Conservation (phyloP, 2,888 invertebrate species). For the Koerneria pararmatus region DNA sequence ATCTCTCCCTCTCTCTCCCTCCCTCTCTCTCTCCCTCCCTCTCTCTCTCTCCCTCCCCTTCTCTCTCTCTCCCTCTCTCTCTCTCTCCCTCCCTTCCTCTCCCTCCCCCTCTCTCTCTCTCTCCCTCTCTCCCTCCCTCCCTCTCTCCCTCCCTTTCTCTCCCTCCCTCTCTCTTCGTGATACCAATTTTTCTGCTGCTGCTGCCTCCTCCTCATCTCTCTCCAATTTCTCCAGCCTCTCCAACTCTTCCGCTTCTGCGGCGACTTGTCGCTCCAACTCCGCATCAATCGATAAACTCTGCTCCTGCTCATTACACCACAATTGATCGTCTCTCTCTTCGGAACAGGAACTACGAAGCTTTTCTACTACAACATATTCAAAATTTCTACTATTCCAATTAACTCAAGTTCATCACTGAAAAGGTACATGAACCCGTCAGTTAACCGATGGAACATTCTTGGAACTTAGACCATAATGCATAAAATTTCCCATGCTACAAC, state of each 20-base stretch:
- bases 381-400: conserved; percentile 14
- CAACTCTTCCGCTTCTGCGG: conserved; percentile 55
- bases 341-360: too few relatives aligned
- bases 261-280: conserved; percentile 56
- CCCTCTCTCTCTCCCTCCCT: not conserved
- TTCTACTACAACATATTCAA: not conserved
- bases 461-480: too few relatives aligned
- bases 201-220: not conserved
- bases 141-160: not conserved
- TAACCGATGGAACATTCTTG: too few relatives aligned
- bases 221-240: conserved; percentile 25
- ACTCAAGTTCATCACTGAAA: too few relatives aligned
- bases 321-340: too few relatives aligned
- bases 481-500: too few relatives aligned
- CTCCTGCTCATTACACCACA: too few relatives aligned
- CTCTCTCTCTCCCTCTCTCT: not conserved
- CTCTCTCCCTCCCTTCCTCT: not conserved
- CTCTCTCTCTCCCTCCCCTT: conserved; percentile 3
- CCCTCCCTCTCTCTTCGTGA: not conserved
- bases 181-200: not conserved
- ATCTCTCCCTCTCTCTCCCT: conserved; percentile 7
- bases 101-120: not conserved
- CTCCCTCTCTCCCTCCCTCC: not conserved
- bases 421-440: too few relatives aligned
- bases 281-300: conserved; percentile 66